Evolutionary conservation across 2,888 invertebrate genomes (phyloP).

Genomic region (Chrysodeixis includens): DNA sequence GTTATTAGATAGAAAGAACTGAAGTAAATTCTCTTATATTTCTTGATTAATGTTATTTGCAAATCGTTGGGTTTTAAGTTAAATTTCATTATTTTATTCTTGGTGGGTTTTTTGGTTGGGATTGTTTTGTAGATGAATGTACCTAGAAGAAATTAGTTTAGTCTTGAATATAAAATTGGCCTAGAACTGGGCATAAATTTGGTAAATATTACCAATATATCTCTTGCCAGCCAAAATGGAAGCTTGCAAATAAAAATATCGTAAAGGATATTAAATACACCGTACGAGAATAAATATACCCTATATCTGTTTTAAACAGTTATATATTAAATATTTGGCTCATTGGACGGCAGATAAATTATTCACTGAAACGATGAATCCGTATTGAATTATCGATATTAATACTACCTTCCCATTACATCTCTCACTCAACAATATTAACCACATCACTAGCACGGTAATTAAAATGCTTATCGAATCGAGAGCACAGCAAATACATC

Average conservation of each 20-base stretch:
- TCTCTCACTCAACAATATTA: constrained; percentile 24
- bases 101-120: too few relatives aligned
- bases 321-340: neutral
- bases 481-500: constrained; percentile 36
- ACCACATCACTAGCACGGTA: constrained; percentile 37
- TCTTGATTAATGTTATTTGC: neutral
- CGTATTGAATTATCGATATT: constrained; percentile 2
- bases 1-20: neutral
- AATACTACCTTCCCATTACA: constrained; percentile 3
- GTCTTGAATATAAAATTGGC: too few relatives aligned
- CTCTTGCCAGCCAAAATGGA: too few relatives aligned
- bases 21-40: neutral
- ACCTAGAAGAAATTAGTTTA: too few relatives aligned
- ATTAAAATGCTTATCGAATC: constrained; percentile 43
- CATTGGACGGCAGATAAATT: neutral
- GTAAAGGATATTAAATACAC: too few relatives aligned
- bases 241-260: too few relatives aligned
- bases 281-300: neutral
- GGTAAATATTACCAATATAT: too few relatives aligned
- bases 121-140: neutral
- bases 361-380: constrained; percentile 1
- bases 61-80: neutral
- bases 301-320: neutral
- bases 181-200: too few relatives aligned
- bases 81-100: too few relatives aligned